Evolutionary conservation across 2,888 invertebrate genomes (phyloP).

Genomic region (Bombylius major): DNA sequence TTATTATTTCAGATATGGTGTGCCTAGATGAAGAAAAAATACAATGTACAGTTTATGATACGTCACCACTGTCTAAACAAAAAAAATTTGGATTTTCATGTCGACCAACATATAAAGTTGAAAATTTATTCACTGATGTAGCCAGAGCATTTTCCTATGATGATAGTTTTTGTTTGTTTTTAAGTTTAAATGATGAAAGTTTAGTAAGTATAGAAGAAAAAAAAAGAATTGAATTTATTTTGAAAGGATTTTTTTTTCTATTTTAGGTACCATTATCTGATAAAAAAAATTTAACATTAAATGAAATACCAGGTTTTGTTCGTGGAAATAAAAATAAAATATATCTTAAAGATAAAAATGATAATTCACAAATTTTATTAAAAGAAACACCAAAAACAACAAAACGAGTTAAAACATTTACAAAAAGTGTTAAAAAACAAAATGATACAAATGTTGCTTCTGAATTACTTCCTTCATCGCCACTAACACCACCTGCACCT

Average conservation of each 20-base stretch:
- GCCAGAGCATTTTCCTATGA: slow-evolving; percentile 30
- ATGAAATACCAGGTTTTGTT: slow-evolving; percentile 28
- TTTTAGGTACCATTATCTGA: slow-evolving; percentile 29
- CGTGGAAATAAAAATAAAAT: slow-evolving; percentile 22
- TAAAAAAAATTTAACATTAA: slow-evolving; percentile 21
- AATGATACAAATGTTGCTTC: too few species aligned
- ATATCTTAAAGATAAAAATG: too few species aligned
- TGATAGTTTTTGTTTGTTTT: not conserved
- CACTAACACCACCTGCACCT: too few species aligned
- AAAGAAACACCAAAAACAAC: too few species aligned
- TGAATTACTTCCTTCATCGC: too few species aligned
- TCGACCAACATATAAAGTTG: slow-evolving; percentile 28
- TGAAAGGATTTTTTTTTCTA: not conserved
- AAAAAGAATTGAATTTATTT: too few species aligned
- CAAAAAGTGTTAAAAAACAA: too few species aligned
- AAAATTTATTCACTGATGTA: slow-evolving; percentile 28
- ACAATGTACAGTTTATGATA: slow-evolving; percentile 32
- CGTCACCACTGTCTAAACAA: slow-evolving; percentile 30
- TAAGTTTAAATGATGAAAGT: too few species aligned
- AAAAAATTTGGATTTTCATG: slow-evolving; percentile 33
- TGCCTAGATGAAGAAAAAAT: slow-evolving; percentile 23
- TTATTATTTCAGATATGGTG: slow-evolving; percentile 40
- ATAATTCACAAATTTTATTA: too few species aligned
- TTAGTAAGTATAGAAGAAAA: not conserved
- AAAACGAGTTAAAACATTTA: too few species aligned